phyloP scores from a whole-genome alignment of 2,888 invertebrate species.

The Lasioglossum lativentre region DNA sequence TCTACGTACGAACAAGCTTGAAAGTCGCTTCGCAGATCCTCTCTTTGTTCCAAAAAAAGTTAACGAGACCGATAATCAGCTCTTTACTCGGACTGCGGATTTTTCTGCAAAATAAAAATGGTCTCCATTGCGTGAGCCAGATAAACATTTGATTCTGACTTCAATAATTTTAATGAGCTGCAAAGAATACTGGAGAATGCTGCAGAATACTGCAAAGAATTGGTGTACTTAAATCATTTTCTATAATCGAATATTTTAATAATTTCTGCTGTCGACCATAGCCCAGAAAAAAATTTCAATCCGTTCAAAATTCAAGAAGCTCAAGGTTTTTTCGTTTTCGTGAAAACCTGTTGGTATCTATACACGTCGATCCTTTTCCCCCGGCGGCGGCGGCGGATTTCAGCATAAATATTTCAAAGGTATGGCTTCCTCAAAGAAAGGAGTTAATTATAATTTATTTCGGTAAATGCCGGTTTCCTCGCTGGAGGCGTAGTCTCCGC shows the following conservation, averaged over 20 bases:
- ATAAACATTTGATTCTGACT: background rate
- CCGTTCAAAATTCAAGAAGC: background rate
- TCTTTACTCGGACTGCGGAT: background rate
- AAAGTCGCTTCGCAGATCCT: background rate
- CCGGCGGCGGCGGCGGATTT: background rate
- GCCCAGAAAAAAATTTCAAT: background rate
- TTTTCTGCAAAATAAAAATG: background rate
- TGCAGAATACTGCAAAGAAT: no score
- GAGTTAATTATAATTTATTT: conserved; percentile 5
- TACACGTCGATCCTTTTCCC: background rate
- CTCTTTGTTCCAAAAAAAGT: background rate
- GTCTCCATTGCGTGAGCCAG: background rate
- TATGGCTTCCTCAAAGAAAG: background rate
- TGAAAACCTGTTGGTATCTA: background rate
- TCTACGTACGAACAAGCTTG: background rate
- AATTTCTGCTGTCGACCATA: background rate
- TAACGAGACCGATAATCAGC: background rate
- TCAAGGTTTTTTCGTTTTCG: background rate
- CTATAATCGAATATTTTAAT: background rate
- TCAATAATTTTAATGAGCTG: background rate
- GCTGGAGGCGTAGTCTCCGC: background rate
- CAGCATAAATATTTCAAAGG: background rate
- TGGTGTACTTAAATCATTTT: no score
- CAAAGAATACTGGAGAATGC: no score
- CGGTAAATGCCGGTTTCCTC: background rate